Base-by-base conservation (phyloP, 2,797 vertebrate genomes). In the Rhyacichthys aspro region DNA sequence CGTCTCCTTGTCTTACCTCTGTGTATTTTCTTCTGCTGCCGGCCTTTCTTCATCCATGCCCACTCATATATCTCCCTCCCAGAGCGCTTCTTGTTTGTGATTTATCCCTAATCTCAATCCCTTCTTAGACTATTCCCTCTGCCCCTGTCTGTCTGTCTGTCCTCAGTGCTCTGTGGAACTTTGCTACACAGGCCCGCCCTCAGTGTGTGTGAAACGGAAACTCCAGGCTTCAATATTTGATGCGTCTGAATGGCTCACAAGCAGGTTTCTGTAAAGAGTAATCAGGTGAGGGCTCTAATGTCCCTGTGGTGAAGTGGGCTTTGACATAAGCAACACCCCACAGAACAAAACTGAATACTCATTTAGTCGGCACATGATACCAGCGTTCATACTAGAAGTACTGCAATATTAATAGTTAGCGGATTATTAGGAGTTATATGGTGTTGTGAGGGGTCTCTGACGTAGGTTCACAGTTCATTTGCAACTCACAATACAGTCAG, bases 171-270 rank as follows among this genome's bases (percentile, higher is more conserved):
- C 42, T 39, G 19, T 42, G 33, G 47, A 37, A 17, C 59, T 54
- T 4, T 18, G 43, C 47, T 9, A 23, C 57, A 54, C 59, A 58
- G 56, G 55, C 72, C 64, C 61, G 58, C 59, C 65, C 50, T 12
- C 56, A 9, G 58, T 18, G 34, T 43, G 77, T 77, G 76, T 78
- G 89, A 87, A 92, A 93, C 81, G 81, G 89, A 93, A 94, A 89
- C 90, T 89, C 81, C 78, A 76, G 71, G 55, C 65, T 46, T 94
- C 52, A 93, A 93, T 94, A 93, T 91, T 93, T 90, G 19, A 94
- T 92, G 90, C 63, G 81, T 88, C 86, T 84, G 89, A 93, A 93
- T 92, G 64, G 92, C 81, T 90, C 91, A 91, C 91, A 91, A 91
- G 90, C 82, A 89, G 84, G 84, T 82, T 86, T 69, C 85, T 92